Conservation (phyloP, 2,888 invertebrate species). For the Dryobotodes eremita region DNA sequence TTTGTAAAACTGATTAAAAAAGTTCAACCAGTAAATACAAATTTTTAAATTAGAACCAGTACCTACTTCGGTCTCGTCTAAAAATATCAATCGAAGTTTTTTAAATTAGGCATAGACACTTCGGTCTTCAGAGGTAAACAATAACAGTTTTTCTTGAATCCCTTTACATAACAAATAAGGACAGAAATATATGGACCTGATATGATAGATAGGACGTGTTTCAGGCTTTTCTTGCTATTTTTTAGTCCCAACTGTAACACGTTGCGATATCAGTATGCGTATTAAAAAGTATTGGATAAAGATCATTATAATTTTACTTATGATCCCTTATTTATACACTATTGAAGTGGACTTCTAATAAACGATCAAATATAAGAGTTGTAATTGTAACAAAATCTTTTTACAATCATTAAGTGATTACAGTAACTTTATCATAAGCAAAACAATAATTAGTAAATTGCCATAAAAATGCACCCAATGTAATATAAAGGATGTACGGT, state of each 20-base stretch:
- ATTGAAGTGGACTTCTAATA: neutral
- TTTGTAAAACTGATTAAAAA: neutral
- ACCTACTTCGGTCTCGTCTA: too few relatives aligned
- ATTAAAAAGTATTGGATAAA: neutral
- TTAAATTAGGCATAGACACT: slow-evolving; percentile 1
- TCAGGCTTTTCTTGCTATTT: slow-evolving; percentile 18
- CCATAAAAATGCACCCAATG: neutral
- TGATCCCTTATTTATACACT: neutral
- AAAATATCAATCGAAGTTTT: neutral
- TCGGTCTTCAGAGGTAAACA: neutral
- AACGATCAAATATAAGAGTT: neutral
- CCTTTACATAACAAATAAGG: slow-evolving; percentile 26
- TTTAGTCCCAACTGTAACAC: neutral
- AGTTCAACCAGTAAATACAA: neutral
- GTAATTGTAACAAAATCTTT: neutral
- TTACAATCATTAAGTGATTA: neutral
- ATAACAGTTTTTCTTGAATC: slow-evolving; percentile 44
- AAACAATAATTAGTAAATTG: neutral
- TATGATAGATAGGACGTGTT: slow-evolving; percentile 44
- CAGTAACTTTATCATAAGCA: neutral
- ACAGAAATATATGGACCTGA: slow-evolving; percentile 10
- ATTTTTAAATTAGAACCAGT: neutral
- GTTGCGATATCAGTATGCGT: neutral
- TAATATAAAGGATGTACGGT: neutral
- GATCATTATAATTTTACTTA: neutral